phyloP scores from a whole-genome alignment of 2,797 vertebrate species.

The Eulemur mongoz region DNA sequence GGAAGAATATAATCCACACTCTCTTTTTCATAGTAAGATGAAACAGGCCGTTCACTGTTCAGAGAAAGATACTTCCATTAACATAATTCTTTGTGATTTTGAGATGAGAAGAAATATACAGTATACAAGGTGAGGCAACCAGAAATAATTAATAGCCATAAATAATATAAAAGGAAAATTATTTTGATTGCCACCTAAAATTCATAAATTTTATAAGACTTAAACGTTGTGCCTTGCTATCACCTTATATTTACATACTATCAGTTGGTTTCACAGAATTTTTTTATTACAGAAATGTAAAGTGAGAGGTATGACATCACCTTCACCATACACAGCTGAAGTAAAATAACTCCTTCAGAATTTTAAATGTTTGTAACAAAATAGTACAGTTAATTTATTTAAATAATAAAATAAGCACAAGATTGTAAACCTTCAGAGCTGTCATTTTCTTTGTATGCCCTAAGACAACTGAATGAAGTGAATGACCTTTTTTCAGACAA shows the following conservation, averaged over 20 bases:
- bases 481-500: background rate
- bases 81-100: background rate
- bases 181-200: slow-evolving; percentile 22
- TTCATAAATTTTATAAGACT: background rate
- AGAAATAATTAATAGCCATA: slow-evolving; percentile 24
- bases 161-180: slow-evolving; percentile 15
- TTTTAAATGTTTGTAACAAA: slow-evolving; percentile 16
- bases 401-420: slow-evolving; percentile 6
- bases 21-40: slow-evolving; percentile 93
- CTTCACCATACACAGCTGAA: background rate
- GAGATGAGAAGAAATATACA: background rate
- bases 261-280: slow-evolving; percentile 3
- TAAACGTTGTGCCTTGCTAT: background rate
- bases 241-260: background rate
- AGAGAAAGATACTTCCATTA: slow-evolving; percentile 73
- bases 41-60: slow-evolving; percentile 89
- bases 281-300: slow-evolving; percentile 34
- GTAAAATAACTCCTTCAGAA: background rate
- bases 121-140: background rate
- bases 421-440: background rate
- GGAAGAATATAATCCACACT: slow-evolving; percentile 92
- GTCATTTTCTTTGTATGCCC: background rate
- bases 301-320: background rate
- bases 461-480: background rate
- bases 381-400: background rate